These are phyloP conservation scores for Liasis olivaceus DNA, from an alignment of 2,797 vertebrate species.

Conservation along the genomic window DNA sequence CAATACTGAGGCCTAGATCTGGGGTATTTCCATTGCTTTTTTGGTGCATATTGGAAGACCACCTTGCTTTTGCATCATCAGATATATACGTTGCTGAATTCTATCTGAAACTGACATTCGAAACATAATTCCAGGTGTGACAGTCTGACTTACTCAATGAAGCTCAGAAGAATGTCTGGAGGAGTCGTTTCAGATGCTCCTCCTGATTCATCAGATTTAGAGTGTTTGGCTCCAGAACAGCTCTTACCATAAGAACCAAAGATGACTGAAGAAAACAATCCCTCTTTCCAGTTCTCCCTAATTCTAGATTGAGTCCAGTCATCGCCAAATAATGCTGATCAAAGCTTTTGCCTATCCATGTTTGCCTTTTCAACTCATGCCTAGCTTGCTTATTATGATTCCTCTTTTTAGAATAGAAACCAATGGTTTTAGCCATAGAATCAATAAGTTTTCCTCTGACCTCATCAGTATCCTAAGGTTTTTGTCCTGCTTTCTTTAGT, in stretches of 20 bases:
- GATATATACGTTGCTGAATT: not conserved
- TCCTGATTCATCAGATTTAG: not conserved
- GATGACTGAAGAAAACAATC: not conserved
- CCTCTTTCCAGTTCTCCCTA: not conserved
- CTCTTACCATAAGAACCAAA: not conserved
- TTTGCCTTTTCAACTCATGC: not conserved
- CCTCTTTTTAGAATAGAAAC: not conserved
- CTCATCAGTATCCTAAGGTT: too few relatives aligned
- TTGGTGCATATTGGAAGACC: not conserved
- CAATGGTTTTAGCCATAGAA: not conserved
- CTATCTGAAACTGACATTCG: not conserved
- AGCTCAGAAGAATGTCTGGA: not conserved
- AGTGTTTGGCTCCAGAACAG: too few relatives aligned
- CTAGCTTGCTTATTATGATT: not conserved
- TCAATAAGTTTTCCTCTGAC: not conserved
- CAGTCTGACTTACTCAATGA: not conserved
- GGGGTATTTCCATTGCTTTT: not conserved
- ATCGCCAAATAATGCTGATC: not conserved
- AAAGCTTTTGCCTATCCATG: not conserved
- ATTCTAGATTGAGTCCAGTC: not conserved
- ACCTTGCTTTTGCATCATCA: not conserved
- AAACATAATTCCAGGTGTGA: not conserved
- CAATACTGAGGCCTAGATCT: not conserved
- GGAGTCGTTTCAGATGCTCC: not conserved
- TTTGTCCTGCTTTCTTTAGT: not conserved